Conservation (phyloP, 1,140 invertebrate genomes). For the Oryctes rhinoceros region DNA sequence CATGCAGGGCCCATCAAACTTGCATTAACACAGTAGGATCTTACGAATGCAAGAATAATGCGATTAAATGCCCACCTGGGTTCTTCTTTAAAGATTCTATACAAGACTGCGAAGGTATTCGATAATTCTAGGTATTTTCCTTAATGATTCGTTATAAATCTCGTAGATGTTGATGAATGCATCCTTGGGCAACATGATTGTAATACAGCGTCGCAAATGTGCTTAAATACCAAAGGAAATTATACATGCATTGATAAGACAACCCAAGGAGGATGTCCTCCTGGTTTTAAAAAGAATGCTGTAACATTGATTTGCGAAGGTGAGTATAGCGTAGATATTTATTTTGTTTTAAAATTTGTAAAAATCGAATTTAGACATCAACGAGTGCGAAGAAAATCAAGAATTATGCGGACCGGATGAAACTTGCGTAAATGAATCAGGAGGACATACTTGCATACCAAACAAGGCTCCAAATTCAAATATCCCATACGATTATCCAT, state of each 20-base stretch:
- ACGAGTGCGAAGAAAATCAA: constrained; percentile 76
- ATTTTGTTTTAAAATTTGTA: constrained; percentile 50
- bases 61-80: constrained; percentile 68
- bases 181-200: constrained; percentile 68
- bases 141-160: constrained; percentile 6
- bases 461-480: not conserved
- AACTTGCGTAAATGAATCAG: constrained; percentile 76
- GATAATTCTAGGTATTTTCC: not conserved
- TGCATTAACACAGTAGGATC: constrained; percentile 76
- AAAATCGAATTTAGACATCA: constrained; percentile 67
- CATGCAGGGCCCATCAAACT: constrained; percentile 64
- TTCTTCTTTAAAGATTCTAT: constrained; percentile 65
- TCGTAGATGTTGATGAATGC: constrained; percentile 83
- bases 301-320: constrained; percentile 62
- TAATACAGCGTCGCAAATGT: constrained; percentile 69
- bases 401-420: constrained; percentile 71
- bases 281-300: constrained; percentile 72
- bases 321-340: constrained; percentile 54
- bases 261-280: constrained; percentile 69
- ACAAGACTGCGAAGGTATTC: constrained; percentile 60
- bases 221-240: constrained; percentile 74
- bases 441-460: constrained; percentile 73
- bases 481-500: constrained; percentile 51
- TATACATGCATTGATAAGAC: constrained; percentile 72
- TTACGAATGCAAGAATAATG: constrained; percentile 67